Conservation (phyloP, 37 sponge, comb jelly and placozoan species). For the Diacarnus erythraeanus region DNA sequence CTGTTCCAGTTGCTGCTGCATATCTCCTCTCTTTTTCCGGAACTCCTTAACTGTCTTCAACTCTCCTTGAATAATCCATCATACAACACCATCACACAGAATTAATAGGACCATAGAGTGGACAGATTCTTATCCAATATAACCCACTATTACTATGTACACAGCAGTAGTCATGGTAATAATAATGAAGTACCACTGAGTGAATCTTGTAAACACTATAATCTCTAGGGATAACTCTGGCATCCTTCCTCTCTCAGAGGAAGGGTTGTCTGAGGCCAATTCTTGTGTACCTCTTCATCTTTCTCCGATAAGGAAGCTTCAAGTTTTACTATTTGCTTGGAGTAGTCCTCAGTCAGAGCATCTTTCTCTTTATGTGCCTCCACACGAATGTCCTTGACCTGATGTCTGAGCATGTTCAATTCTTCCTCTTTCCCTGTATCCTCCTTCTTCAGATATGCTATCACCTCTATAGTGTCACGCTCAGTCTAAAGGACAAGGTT, state of each 20-base stretch:
- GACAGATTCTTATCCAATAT: no score
- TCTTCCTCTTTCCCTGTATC: constrained; percentile 67
- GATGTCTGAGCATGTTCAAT: constrained; percentile 25
- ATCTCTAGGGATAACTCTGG: no score
- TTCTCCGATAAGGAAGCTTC: constrained; percentile 39
- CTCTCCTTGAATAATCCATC: constrained; percentile 80
- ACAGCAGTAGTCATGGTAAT: no score
- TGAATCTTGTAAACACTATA: no score
- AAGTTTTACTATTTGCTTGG: constrained; percentile 19
- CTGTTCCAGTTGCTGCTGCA: constrained; percentile 83
- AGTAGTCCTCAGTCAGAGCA: constrained; percentile 25
- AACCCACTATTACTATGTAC: no score
- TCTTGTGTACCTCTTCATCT: constrained; percentile 49
- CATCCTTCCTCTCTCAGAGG: no score
- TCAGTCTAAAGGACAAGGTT: constrained; percentile 61
- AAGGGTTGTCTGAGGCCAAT: no score
- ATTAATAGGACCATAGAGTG: no score
- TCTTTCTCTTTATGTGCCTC: constrained; percentile 68
- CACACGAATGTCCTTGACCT: constrained; percentile 68
- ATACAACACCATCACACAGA: no score
- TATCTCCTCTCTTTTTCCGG: constrained; percentile 55
- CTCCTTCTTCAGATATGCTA: constrained; percentile 87
- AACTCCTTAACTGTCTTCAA: constrained; percentile 89
- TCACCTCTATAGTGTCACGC: constrained; percentile 94
- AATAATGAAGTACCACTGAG: no score